phyloP scores from a whole-genome alignment of 2,888 invertebrate species.

The Cryptus armator region DNA sequence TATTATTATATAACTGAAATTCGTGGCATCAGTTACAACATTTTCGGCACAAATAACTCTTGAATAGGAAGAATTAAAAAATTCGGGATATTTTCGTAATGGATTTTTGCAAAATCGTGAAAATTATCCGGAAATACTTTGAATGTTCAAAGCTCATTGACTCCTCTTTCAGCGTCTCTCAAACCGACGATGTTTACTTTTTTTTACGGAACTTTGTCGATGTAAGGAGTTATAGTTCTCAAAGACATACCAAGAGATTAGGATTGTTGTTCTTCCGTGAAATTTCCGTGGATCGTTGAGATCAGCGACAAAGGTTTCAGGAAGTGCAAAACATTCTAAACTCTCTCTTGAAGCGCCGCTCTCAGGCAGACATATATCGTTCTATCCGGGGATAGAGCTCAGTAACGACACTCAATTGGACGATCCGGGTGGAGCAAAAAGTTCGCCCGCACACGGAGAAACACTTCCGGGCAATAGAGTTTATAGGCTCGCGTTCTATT shows the following conservation, averaged over 20 bases:
- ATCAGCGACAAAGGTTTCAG: constrained; percentile 8
- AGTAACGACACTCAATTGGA: constrained; percentile 60
- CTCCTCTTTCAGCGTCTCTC: background rate
- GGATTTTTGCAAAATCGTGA: no score
- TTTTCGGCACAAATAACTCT: no score
- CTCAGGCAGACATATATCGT: constrained; percentile 34
- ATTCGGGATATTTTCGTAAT: no score
- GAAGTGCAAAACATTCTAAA: constrained; percentile 29
- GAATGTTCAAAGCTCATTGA: background rate
- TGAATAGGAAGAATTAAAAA: no score
- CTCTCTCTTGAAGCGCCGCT: constrained; percentile 34
- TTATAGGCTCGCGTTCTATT: constrained; percentile 4
- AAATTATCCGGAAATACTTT: no score
- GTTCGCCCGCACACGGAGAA: constrained; percentile 51
- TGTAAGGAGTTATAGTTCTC: background rate
- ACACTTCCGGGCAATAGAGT: constrained; percentile 57
- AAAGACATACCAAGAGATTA: no score
- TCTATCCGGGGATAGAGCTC: constrained; percentile 40
- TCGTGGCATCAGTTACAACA: no score
- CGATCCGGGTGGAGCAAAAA: constrained; percentile 49
- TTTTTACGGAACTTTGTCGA: background rate
- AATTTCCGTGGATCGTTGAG: background rate
- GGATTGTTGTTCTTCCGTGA: background rate
- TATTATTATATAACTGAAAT: no score
- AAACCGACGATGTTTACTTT: background rate